These are phyloP conservation scores for Mus minutoides DNA, from an alignment of 2,797 vertebrate species.

Conservation along the genomic window DNA sequence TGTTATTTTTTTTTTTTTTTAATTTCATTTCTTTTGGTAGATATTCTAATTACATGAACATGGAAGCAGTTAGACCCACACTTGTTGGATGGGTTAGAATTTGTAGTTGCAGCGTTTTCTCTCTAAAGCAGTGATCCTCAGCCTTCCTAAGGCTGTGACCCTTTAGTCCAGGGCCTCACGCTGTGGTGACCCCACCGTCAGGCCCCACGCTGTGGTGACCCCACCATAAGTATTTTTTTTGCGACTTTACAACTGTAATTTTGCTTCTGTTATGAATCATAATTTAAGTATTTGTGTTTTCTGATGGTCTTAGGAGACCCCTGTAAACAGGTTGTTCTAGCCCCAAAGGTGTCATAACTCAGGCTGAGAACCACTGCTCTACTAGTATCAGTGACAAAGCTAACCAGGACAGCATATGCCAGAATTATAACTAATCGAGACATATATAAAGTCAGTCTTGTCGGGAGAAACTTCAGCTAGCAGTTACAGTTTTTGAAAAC, in stretches of 20 bases:
- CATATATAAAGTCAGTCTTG: neutral
- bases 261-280: neutral
- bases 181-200: neutral
- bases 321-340: neutral
- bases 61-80: neutral
- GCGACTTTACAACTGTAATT: neutral
- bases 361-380: neutral
- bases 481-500: neutral
- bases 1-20: too few relatives aligned
- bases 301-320: neutral
- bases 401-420: neutral
- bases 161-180: neutral
- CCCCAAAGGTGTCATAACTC: neutral
- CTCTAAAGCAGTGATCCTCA: neutral
- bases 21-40: neutral
- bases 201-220: neutral
- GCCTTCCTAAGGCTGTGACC: too few relatives aligned
- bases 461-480: slow-evolving; percentile 9
- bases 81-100: slow-evolving; percentile 29
- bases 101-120: neutral
- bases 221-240: neutral
- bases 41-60: slow-evolving; percentile 12
- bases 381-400: neutral
- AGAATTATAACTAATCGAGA: neutral
- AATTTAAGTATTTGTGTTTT: neutral